A percentile compares a stretch with the other conserved stretches of the same genome.
These are phyloP conservation scores for Hemichromis elongatus DNA, from an alignment of 2,113 vertebrate genomes.

Conservation along the genomic window DNA sequence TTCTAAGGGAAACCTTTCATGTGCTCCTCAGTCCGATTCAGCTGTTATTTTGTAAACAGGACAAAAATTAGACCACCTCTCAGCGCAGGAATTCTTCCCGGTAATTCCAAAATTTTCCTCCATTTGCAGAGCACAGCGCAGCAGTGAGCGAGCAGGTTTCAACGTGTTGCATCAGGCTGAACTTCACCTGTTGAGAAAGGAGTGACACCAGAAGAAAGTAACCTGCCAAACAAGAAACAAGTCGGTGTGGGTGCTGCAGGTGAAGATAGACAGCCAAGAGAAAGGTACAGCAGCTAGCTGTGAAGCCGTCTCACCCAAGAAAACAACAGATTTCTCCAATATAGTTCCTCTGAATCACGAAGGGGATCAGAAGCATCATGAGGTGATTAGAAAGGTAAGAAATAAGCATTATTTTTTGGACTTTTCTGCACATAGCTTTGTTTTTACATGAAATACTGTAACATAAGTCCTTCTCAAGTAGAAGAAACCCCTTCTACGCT, in stretches of 20 bases:
- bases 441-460: background rate
- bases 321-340: background rate
- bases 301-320: background rate
- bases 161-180: slow-evolving; percentile 3
- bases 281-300: background rate
- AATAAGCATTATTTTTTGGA: background rate
- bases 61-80: background rate
- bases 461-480: background rate
- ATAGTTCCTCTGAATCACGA: background rate
- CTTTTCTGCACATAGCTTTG: background rate
- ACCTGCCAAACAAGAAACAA: background rate
- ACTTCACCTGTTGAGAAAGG: slow-evolving; percentile 2
- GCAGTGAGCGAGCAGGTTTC: background rate
- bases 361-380: background rate
- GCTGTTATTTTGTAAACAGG: background rate
- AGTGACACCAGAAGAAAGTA: background rate
- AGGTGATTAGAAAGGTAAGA: background rate
- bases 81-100: background rate
- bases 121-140: background rate
- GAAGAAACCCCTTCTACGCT: background rate
- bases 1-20: background rate
- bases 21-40: background rate
- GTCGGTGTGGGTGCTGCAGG: background rate
- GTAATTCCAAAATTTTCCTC: background rate
- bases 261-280: background rate